phyloP scores from a whole-genome alignment of 2,888 invertebrate species.

The Diplolepis rosae region DNA sequence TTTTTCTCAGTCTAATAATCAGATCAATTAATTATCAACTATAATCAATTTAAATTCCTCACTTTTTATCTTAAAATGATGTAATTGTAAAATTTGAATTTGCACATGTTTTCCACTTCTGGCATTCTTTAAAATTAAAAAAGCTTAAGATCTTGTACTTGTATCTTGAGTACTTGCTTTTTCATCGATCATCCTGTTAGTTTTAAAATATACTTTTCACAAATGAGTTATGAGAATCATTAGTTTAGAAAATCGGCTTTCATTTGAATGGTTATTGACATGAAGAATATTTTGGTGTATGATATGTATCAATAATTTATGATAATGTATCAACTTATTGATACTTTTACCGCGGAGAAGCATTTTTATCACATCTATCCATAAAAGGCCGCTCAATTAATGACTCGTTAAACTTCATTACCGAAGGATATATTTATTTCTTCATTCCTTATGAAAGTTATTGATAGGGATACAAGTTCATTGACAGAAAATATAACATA shows the following conservation, averaged over 20 bases:
- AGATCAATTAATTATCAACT: too few species aligned
- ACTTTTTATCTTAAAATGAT: too few species aligned
- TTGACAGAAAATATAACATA: slow-evolving; percentile 39
- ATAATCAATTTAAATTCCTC: too few species aligned
- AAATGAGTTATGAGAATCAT: slow-evolving; percentile 20
- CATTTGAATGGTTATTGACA: slow-evolving; percentile 6
- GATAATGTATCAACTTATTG: slow-evolving; percentile 30
- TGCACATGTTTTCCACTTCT: too few species aligned
- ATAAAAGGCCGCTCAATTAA: not conserved
- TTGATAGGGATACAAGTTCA: slow-evolving; percentile 39
- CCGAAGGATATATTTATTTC: not conserved
- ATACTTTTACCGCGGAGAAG: not conserved
- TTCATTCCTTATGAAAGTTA: not conserved
- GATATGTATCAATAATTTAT: slow-evolving; percentile 29
- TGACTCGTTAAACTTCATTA: not conserved
- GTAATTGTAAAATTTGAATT: too few species aligned
- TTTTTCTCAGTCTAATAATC: too few species aligned
- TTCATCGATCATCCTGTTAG: too few species aligned
- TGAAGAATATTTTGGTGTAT: not conserved
- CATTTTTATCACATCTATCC: not conserved
- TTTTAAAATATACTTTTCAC: too few species aligned
- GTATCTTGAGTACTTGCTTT: too few species aligned
- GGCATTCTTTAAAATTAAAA: too few species aligned
- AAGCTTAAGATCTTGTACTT: too few species aligned
- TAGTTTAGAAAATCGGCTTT: slow-evolving; percentile 1